Percentiles rank a stretch among this genome's conserved stretches.
Evolutionary conservation across 2,888 invertebrate genomes (phyloP).

Genomic region (Physocephala rufipes): DNA sequence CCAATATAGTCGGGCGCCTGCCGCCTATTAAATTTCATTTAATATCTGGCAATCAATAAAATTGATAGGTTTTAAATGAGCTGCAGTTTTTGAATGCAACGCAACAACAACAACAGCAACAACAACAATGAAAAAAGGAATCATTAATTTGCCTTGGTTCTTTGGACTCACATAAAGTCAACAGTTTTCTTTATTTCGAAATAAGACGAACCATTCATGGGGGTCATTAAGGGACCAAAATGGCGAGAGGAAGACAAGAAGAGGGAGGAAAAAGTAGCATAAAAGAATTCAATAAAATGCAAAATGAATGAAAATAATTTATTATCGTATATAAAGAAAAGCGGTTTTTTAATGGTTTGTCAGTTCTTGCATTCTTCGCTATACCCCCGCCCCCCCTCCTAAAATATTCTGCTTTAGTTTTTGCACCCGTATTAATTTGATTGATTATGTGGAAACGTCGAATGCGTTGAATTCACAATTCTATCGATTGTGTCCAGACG

Average conservation of each 20-base stretch:
- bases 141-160: conserved; percentile 3
- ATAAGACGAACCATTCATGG: conserved; percentile 14
- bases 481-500: background rate
- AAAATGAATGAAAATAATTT: conserved; percentile 17
- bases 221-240: background rate
- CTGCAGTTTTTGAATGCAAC: conserved; percentile 13
- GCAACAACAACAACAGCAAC: background rate
- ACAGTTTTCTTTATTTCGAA: conserved; percentile 5
- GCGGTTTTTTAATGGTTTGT: background rate
- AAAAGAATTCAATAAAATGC: background rate
- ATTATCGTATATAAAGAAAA: conserved; percentile 3
- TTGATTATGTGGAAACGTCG: conserved; percentile 25
- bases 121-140: background rate
- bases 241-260: background rate
- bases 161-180: background rate
- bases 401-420: conserved; percentile 1
- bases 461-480: background rate
- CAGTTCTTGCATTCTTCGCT: background rate
- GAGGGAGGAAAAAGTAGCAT: background rate
- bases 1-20: background rate
- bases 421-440: conserved; percentile 10
- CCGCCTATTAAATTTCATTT: background rate
- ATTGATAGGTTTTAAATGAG: conserved; percentile 25
- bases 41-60: conserved; percentile 21
- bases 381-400: no score